phyloP scores from a whole-genome alignment of 92 coral and sea anemone species.

The Phymanthus crucifer region DNA sequence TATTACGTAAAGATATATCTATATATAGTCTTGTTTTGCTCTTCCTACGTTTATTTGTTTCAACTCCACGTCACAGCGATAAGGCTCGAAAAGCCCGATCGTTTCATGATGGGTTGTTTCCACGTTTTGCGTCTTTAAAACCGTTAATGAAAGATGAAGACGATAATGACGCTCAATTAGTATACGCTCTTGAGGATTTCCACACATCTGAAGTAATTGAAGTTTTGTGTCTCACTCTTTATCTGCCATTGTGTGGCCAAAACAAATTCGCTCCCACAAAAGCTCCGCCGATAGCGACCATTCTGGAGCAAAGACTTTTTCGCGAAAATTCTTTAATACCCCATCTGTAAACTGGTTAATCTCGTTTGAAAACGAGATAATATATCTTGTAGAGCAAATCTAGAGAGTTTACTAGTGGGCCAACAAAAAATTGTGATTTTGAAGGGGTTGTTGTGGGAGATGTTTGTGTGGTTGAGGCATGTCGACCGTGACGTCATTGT shows the following conservation, averaged over 20 bases:
- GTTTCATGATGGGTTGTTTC: background rate
- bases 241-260: background rate
- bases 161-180: background rate
- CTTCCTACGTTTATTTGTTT: background rate
- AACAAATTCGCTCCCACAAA: background rate
- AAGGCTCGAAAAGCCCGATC: background rate
- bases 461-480: background rate
- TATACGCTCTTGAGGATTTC: background rate
- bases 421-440: background rate
- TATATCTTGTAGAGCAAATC: background rate
- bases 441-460: slow-evolving; percentile 1
- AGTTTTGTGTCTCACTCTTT: background rate
- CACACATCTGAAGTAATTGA: background rate
- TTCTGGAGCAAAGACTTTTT: background rate
- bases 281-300: background rate
- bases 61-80: background rate
- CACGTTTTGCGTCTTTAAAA: background rate
- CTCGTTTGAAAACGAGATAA: background rate
- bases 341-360: background rate
- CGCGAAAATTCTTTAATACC: too few species aligned
- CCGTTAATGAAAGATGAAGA: slow-evolving; percentile 6
- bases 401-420: background rate
- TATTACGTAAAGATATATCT: too few species aligned
- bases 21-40: background rate
- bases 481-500: background rate